Conservation (phyloP, 2,797 vertebrate genomes). For the Sylvilagus floridanus region DNA sequence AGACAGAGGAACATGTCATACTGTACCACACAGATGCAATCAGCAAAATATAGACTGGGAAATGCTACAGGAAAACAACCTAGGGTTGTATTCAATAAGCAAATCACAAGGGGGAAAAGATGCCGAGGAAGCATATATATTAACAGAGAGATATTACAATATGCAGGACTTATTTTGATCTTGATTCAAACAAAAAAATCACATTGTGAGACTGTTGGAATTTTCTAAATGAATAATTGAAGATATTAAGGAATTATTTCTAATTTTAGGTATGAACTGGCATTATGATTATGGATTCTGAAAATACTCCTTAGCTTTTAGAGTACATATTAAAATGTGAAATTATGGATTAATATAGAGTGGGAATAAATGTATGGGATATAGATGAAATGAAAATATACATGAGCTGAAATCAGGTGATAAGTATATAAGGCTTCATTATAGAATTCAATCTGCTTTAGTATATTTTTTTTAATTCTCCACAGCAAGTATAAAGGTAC, state of each 20-base stretch:
- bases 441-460: not conserved
- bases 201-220: not conserved
- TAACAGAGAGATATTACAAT: not conserved
- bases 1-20: not conserved
- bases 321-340: not conserved
- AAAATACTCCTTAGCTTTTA: conserved; percentile 11
- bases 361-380: not conserved
- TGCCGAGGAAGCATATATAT: not conserved
- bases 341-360: not conserved
- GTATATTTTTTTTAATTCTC: not conserved
- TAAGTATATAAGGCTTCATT: not conserved
- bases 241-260: not conserved
- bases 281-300: conserved; percentile 8
- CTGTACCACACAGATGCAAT: not conserved
- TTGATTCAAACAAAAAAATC: conserved; percentile 28
- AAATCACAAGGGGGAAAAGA: not conserved
- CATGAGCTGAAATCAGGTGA: not conserved
- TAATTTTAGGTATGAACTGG: not conserved
- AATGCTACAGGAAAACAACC: not conserved
- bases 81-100: not conserved
- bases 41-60: not conserved
- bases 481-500: not conserved
- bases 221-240: conserved; percentile 8
- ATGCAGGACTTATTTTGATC: not conserved
- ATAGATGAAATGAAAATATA: not conserved